Evolutionary conservation across 2,797 vertebrate genomes (phyloP).

Genomic region (Neosilurus mollespiculum): DNA sequence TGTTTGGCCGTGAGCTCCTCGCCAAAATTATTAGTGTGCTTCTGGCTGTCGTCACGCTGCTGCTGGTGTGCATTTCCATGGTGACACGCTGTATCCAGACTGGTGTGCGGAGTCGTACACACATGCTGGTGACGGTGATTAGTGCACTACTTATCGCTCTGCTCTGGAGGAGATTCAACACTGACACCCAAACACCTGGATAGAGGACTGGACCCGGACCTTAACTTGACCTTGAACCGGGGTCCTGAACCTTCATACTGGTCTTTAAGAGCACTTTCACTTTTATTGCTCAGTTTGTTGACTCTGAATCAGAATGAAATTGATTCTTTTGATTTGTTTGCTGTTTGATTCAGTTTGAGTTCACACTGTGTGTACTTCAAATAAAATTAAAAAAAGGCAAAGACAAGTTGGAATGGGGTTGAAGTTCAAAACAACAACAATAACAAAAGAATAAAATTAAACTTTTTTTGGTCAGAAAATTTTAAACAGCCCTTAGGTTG

Average conservation of each 20-base stretch:
- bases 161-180: conserved; percentile 84
- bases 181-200: neutral
- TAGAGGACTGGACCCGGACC: neutral
- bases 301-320: neutral
- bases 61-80: conserved; percentile 95
- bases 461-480: neutral
- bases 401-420: neutral
- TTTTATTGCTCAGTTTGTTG: neutral
- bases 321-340: neutral
- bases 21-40: conserved; percentile 97
- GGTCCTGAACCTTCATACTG: neutral
- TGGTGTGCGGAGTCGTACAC: conserved; percentile 87
- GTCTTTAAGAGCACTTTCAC: neutral
- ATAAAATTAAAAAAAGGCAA: neutral
- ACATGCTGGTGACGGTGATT: conserved; percentile 82
- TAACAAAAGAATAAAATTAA: neutral
- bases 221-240: neutral
- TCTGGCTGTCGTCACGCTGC: conserved; percentile 92
- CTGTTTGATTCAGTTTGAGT: neutral
- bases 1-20: conserved; percentile 84
- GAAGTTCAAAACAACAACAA: neutral
- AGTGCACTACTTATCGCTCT: conserved; percentile 82
- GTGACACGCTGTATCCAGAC: conserved; percentile 91
- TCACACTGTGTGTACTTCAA: neutral
- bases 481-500: neutral